Evolutionary conservation across 30 jellyfish, hydroid and myxozoan genomes (phyloP).

Genomic region (Chrysaora quinquecirrha): DNA sequence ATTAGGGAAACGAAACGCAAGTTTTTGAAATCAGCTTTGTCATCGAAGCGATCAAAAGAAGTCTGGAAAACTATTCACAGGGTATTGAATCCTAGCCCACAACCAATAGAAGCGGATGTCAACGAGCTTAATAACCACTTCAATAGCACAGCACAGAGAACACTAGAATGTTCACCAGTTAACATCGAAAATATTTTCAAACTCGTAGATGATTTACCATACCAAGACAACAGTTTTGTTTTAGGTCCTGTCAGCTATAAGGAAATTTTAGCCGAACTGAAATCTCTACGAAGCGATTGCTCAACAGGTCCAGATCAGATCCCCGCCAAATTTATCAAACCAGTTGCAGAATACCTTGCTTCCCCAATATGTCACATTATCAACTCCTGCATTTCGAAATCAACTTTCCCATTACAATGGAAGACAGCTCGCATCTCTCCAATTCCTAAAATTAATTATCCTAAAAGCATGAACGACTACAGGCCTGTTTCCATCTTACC

Average conservation of each 20-base stretch:
- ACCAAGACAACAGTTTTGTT: conserved; percentile 45
- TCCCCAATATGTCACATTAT: conserved; percentile 47
- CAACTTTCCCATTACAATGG: conserved; percentile 52
- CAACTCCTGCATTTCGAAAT: conserved; percentile 48
- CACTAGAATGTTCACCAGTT: conserved; percentile 49
- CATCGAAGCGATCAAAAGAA: conserved; percentile 55
- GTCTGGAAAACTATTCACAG: conserved; percentile 73
- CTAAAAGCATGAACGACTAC: conserved; percentile 50
- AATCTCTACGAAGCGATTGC: conserved; percentile 52
- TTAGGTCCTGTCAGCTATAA: conserved; percentile 36
- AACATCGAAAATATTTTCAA: conserved; percentile 18
- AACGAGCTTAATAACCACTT: conserved; percentile 54
- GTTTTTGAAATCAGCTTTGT: conserved; percentile 20
- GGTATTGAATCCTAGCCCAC: conserved; percentile 73
- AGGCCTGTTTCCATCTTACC: conserved; percentile 68
- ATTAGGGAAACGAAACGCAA: conserved; percentile 37
- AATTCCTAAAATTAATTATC: conserved; percentile 41
- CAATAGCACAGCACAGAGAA: conserved; percentile 62
- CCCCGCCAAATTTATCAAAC: conserved; percentile 47
- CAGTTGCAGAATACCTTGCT: conserved; percentile 68
- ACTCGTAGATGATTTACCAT: conserved; percentile 39
- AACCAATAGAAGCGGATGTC: conserved; percentile 59
- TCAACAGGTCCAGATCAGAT: conserved; percentile 60
- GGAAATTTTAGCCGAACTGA: conserved; percentile 38
- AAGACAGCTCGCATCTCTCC: conserved; percentile 59